Conservation (phyloP, 2,888 invertebrate species). For the Dryobota labecula region DNA sequence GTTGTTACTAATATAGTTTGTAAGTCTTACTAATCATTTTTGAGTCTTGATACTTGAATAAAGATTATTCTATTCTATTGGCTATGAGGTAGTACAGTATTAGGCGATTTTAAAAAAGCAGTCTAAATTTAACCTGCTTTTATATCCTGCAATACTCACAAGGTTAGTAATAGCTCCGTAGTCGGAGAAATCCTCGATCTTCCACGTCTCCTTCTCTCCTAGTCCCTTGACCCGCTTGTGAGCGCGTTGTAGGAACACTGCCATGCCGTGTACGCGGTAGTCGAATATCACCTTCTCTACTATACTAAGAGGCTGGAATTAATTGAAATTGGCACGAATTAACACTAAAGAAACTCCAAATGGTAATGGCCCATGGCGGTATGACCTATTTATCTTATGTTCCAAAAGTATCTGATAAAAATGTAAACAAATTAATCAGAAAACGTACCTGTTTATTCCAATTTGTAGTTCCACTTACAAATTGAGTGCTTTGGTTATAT, state of each 20-base stretch:
- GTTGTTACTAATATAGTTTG: no score
- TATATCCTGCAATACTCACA: conserved; percentile 83
- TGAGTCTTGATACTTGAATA: no score
- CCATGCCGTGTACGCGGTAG: conserved; percentile 96
- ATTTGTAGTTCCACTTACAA: background rate
- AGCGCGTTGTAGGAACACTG: conserved; percentile 95
- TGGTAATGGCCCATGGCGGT: background rate
- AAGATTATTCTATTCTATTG: no score
- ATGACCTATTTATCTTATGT: background rate
- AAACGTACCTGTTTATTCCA: no score
- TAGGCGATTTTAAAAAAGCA: background rate
- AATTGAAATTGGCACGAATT: background rate
- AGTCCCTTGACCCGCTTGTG: conserved; percentile 94
- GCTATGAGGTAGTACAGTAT: background rate
- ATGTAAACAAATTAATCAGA: background rate
- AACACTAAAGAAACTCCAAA: background rate
- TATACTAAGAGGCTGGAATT: conserved; percentile 93
- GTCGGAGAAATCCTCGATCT: conserved; percentile 95
- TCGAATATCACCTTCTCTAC: conserved; percentile 96
- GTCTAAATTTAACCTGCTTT: background rate
- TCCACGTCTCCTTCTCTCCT: conserved; percentile 95
- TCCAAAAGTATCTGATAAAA: background rate
- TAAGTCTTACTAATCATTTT: no score
- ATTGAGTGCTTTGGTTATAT: no score
- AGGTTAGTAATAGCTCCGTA: conserved; percentile 96